Evolutionary conservation across 2,113 vertebrate genomes (phyloP).

Genomic region (Suricata suricatta): DNA sequence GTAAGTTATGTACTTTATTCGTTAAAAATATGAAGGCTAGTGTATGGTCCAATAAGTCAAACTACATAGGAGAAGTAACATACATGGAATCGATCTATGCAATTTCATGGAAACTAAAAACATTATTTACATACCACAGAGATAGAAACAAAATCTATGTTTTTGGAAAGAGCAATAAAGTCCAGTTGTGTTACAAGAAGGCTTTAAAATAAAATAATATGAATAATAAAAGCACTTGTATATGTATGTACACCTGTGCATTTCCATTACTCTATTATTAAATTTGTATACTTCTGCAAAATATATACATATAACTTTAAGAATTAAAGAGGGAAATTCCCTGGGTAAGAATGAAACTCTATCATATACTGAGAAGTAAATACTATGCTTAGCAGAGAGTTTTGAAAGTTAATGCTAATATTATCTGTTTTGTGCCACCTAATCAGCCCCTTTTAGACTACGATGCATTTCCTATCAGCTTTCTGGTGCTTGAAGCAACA

Average conservation of each 20-base stretch:
- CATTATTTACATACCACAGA: neutral
- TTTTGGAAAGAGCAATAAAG: neutral
- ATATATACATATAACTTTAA: neutral
- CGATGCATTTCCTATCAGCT: neutral
- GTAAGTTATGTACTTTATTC: neutral
- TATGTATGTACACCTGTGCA: neutral
- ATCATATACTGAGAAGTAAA: neutral
- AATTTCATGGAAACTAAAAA: constrained; percentile 37
- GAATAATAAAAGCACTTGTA: neutral
- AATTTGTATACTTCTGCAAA: neutral
- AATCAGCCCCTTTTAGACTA: constrained; percentile 5
- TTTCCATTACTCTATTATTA: neutral
- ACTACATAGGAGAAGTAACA: neutral
- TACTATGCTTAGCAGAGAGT: neutral
- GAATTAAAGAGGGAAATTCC: neutral
- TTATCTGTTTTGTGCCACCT: neutral
- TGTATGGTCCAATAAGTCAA: neutral
- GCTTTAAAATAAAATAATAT: neutral
- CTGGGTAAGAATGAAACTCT: constrained; percentile 11
- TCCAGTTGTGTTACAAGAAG: neutral
- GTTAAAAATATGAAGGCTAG: constrained; percentile 24
- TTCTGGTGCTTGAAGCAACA: neutral
- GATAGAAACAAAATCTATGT: neutral
- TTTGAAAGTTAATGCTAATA: neutral
- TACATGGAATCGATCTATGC: neutral